Conservation (phyloP, 2,113 vertebrate genomes). For the Romanogobio albipinnatus region DNA sequence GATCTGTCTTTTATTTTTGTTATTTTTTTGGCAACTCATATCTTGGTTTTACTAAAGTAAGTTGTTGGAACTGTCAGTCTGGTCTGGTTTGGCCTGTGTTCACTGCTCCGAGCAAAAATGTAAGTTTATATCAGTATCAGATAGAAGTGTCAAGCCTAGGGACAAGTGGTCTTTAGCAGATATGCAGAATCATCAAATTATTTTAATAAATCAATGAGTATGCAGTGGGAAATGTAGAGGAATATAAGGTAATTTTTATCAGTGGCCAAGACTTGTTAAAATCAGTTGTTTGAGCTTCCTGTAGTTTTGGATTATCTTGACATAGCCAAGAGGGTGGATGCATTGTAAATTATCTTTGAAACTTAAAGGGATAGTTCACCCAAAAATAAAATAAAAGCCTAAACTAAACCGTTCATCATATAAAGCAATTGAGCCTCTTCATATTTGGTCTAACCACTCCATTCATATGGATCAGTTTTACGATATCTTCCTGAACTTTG, state of each 20-base stretch:
- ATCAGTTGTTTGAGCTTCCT: background rate
- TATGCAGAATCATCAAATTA: background rate
- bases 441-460: too few relatives aligned
- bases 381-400: too few relatives aligned
- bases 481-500: too few relatives aligned
- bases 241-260: background rate
- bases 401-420: too few relatives aligned
- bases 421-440: too few relatives aligned
- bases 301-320: constrained; percentile 6
- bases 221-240: background rate
- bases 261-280: background rate
- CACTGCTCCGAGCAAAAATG: background rate
- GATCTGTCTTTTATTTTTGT: background rate
- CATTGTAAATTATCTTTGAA: background rate
- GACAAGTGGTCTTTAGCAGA: background rate
- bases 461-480: too few relatives aligned
- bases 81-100: background rate
- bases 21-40: background rate
- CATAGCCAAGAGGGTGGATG: background rate
- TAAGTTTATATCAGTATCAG: background rate
- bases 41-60: background rate
- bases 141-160: background rate
- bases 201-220: background rate
- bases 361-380: too few relatives aligned
- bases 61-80: constrained; percentile 14